phyloP scores from a whole-genome alignment of 2,888 invertebrate species.

The Sericinus montela region DNA sequence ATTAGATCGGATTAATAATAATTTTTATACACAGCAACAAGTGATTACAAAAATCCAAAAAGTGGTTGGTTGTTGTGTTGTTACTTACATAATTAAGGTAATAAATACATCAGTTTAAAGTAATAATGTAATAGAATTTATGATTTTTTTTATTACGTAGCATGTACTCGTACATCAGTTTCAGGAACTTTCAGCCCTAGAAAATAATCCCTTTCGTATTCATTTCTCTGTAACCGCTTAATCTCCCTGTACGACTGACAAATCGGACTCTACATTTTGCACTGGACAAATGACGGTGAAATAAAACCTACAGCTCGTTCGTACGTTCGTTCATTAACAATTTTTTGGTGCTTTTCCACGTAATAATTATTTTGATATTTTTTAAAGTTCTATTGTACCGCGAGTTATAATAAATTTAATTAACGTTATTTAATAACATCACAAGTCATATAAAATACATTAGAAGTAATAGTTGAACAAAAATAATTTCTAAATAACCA shows the following conservation, averaged over 20 bases:
- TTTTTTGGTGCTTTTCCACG: slow-evolving; percentile 4
- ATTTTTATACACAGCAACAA: too few species aligned
- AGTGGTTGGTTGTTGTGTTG: too few species aligned
- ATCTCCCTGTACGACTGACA: slow-evolving; percentile 19
- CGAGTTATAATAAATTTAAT: too few species aligned
- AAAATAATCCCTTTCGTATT: slow-evolving; percentile 18
- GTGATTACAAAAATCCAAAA: too few species aligned
- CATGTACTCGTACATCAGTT: slow-evolving; percentile 13
- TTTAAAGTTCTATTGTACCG: too few species aligned
- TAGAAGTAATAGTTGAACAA: too few species aligned
- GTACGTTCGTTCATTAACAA: slow-evolving; percentile 4
- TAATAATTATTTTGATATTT: not conserved
- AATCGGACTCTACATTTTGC: slow-evolving; percentile 19
- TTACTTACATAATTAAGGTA: too few species aligned
- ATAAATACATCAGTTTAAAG: too few species aligned
- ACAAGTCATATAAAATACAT: too few species aligned
- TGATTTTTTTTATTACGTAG: slow-evolving; percentile 10
- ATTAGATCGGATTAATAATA: too few species aligned
- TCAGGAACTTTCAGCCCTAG: slow-evolving; percentile 11
- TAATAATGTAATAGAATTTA: not conserved
- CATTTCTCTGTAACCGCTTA: slow-evolving; percentile 20
- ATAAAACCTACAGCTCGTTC: slow-evolving; percentile 13
- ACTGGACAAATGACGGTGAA: slow-evolving; percentile 20
- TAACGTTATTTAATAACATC: too few species aligned
- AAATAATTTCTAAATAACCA: too few species aligned